These are phyloP conservation scores for Cynopterus sphinx DNA, from an alignment of 2,797 vertebrate genomes.

Conservation along the genomic window DNA sequence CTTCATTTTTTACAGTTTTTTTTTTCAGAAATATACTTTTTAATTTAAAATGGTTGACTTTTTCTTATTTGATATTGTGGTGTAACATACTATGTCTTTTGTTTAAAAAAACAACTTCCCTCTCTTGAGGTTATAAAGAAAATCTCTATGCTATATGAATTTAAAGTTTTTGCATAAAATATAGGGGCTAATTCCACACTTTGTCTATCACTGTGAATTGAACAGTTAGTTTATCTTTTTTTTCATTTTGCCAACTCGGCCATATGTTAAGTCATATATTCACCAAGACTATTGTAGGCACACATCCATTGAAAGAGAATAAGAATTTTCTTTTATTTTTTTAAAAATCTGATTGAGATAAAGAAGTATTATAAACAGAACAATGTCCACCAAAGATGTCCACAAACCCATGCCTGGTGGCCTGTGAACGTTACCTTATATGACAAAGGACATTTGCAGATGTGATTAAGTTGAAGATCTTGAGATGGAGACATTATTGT, in stretches of 20 bases:
- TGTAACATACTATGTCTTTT: not conserved
- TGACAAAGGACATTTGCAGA: not conserved
- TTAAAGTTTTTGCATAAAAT: not conserved
- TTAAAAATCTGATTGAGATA: not conserved
- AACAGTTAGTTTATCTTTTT: not conserved
- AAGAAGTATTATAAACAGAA: not conserved
- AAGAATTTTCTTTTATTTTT: not conserved
- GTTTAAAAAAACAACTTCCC: not conserved
- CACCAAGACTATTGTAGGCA: not conserved
- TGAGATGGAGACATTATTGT: not conserved
- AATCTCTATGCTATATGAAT: not conserved
- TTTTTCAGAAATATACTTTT: not conserved
- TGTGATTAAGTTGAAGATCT: not conserved
- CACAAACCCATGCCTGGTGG: not conserved
- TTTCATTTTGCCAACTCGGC: not conserved
- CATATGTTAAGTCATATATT: not conserved
- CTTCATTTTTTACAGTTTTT: not conserved
- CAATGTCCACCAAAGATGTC: not conserved
- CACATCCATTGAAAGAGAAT: not conserved
- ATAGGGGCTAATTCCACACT: not conserved
- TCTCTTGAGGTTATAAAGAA: not conserved
- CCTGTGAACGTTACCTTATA: not conserved
- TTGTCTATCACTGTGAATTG: not conserved
- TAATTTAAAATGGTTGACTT: not conserved
- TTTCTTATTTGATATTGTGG: not conserved